These are phyloP conservation scores for Upupa epops DNA, from an alignment of 2,113 vertebrate genomes.

Conservation along the genomic window DNA sequence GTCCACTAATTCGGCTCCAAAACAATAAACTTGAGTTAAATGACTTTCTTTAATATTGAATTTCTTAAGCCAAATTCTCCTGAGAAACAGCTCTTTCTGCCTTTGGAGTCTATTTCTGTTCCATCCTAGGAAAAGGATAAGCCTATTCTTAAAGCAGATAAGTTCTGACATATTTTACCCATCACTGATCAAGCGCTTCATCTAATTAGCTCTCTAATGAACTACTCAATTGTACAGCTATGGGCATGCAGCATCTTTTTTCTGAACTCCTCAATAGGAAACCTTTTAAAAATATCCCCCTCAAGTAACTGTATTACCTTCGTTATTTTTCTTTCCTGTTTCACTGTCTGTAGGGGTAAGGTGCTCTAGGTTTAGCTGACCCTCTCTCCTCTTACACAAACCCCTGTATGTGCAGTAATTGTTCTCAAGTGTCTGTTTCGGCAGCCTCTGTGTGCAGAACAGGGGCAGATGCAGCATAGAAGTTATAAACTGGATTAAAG, in stretches of 20 bases:
- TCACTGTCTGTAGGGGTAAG: not conserved
- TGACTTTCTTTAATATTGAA: not conserved
- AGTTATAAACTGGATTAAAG: not conserved
- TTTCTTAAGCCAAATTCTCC: slow-evolving; percentile 43
- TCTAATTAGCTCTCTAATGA: slow-evolving; percentile 61
- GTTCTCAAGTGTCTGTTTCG: not conserved
- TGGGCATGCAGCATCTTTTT: not conserved
- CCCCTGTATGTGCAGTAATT: not conserved
- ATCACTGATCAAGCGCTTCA: slow-evolving; percentile 59
- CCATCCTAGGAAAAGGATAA: not conserved
- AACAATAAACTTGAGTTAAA: slow-evolving; percentile 16
- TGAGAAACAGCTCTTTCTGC: not conserved
- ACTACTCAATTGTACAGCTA: slow-evolving; percentile 28
- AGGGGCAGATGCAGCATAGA: not conserved
- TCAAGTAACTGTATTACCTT: not conserved
- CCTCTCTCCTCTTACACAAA: not conserved
- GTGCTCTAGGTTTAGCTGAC: not conserved
- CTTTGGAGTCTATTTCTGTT: slow-evolving; percentile 28
- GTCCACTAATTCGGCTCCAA: not conserved
- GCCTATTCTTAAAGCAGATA: slow-evolving; percentile 32
- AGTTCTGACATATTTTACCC: slow-evolving; percentile 57
- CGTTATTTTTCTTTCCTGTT: not conserved
- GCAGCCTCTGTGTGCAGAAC: not conserved
- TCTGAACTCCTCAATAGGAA: not conserved
- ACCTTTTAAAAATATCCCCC: not conserved